phyloP scores from a whole-genome alignment of 2,888 invertebrate genomes.

The Tromatobia lineatoria region DNA sequence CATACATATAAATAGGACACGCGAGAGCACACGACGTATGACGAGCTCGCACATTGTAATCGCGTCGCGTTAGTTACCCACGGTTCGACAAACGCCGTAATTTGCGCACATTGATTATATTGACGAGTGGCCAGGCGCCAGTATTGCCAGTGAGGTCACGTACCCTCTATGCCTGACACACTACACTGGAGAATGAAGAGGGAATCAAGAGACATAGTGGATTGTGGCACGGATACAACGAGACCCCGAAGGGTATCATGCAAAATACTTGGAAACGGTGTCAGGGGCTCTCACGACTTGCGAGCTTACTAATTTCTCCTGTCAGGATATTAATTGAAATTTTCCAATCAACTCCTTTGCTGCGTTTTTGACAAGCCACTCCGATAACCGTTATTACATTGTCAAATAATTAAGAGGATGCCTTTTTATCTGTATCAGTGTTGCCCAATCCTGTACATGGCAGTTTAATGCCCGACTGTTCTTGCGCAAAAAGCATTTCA shows the following conservation, averaged over 20 bases:
- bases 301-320: conserved; percentile 48
- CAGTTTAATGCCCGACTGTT: neutral
- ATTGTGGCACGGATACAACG: conserved; percentile 31
- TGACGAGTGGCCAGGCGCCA: conserved; percentile 74
- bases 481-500: neutral
- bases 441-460: neutral
- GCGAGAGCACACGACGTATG: conserved; percentile 35
- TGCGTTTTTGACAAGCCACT: neutral
- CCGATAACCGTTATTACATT: conserved; percentile 75
- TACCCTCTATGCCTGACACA: conserved; percentile 3
- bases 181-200: conserved; percentile 29
- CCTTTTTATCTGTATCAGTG: neutral
- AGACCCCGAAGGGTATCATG: conserved; percentile 37
- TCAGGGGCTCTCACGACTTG: neutral
- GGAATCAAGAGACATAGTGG: conserved; percentile 54
- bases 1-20: neutral
- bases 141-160: conserved; percentile 43
- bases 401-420: neutral
- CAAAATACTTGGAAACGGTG: neutral
- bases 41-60: conserved; percentile 80
- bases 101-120: conserved; percentile 83
- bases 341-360: conserved; percentile 74
- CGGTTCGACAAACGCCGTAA: conserved; percentile 79
- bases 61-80: conserved; percentile 79
- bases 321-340: conserved; percentile 75